Conservation (phyloP, 2,888 invertebrate genomes). For the Steinernema scapterisci region DNA sequence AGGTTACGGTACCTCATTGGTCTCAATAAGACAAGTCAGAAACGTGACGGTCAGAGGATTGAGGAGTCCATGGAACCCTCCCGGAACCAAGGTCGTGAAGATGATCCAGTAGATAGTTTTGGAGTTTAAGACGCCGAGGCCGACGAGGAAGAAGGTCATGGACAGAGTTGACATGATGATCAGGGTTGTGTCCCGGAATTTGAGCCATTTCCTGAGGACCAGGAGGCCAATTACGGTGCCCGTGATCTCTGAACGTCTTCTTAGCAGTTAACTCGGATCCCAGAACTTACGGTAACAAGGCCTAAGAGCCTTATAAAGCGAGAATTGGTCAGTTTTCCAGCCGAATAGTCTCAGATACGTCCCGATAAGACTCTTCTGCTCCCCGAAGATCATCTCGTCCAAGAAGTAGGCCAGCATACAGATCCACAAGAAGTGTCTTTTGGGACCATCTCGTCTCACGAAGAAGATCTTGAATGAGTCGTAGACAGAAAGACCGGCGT, state of each 20-base stretch:
- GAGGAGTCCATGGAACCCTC: conserved; percentile 59
- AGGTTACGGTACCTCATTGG: conserved; percentile 51
- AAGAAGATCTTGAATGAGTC: conserved; percentile 52
- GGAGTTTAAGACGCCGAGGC: conserved; percentile 48
- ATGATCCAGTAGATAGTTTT: conserved; percentile 54
- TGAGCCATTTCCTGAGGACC: conserved; percentile 53
- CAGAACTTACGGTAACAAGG: conserved; percentile 44
- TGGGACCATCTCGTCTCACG: conserved; percentile 46
- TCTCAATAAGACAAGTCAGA: conserved; percentile 57
- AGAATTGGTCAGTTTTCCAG: conserved; percentile 56
- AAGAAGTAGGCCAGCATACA: conserved; percentile 60
- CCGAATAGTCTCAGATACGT: conserved; percentile 60
- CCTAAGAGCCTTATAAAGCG: conserved; percentile 57
- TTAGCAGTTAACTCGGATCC: not conserved
- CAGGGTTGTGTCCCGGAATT: conserved; percentile 55
- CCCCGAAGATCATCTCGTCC: conserved; percentile 62
- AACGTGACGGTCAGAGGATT: conserved; percentile 62
- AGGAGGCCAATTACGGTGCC: conserved; percentile 59
- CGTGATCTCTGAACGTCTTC: conserved; percentile 52
- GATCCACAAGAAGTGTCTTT: conserved; percentile 52
- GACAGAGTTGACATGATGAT: conserved; percentile 54
- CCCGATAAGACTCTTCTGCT: conserved; percentile 59
- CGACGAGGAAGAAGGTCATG: conserved; percentile 49
- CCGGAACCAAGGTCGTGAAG: conserved; percentile 55
- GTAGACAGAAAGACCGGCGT: not conserved